Conservation (phyloP, 2,113 vertebrate species). For the Chauna torquata region DNA sequence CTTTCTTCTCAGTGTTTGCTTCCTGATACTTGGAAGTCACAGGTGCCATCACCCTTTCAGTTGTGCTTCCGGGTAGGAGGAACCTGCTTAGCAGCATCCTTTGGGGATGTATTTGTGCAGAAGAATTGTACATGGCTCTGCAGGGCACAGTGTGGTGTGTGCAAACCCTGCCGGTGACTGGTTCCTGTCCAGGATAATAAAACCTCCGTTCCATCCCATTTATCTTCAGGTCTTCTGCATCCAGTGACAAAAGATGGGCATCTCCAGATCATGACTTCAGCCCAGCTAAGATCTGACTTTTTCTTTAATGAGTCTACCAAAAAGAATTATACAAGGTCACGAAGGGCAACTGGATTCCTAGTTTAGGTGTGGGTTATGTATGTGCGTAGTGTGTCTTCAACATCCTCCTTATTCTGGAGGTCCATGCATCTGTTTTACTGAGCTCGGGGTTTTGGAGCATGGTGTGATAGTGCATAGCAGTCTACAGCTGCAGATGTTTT, state of each 20-base stretch:
- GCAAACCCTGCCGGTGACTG: neutral
- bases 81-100: neutral
- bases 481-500: neutral
- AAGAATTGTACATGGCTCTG: accelerated
- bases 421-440: neutral
- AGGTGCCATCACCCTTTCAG: neutral
- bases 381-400: neutral
- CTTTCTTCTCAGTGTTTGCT: neutral
- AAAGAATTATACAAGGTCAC: too few relatives aligned
- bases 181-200: neutral
- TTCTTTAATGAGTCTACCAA: neutral
- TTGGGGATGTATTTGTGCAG: neutral
- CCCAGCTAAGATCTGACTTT: neutral
- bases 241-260: too few relatives aligned
- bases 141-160: neutral
- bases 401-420: neutral
- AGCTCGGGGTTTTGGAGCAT: neutral
- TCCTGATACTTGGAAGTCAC: neutral
- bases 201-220: neutral
- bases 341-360: neutral
- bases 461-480: neutral
- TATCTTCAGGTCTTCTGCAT: neutral
- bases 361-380: neutral
- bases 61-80: neutral
- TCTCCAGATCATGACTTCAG: neutral